Evolutionary conservation across 2,113 vertebrate species (phyloP), one percentile per base, ranked within the genome.

Genomic region (Carettochelys insculpta): DNA sequence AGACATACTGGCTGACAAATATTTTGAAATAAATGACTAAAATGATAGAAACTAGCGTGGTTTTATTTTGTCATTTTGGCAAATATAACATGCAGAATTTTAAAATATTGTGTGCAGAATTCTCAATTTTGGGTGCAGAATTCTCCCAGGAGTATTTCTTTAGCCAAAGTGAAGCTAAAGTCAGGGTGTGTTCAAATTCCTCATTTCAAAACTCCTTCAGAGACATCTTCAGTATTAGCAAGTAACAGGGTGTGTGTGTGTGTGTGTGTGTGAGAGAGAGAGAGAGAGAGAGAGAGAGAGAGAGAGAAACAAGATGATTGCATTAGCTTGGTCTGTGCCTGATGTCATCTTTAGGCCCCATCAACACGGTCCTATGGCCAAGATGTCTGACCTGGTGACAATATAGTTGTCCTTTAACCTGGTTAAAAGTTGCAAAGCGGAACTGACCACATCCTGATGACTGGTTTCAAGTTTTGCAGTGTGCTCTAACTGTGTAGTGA

Each of bases 351-450:
- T 41, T 61, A 31, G 48, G n/a, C 71, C 4, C 29, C 77, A 16
- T 47, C 12, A 24, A 43, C 48, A 11, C 45, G 19, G 24, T 51
- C 11, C n/a, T 41, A 80, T 24, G 79, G 58, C 27, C 34, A 61
- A 56, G 27, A 41, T n/a, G 43, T 56, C 43, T 0, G 0, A 20
- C 9, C 50, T 29, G 25, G 31, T 52, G 86, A 89, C 1, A 1
- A n/a, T 27, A 7, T 1, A 80, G 9, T 29, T 81, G 43, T 47
- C 27, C 3, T 0, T 65, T 53, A 50, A 31, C 29, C 78, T 76
- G 34, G 8, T 54, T 75, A 34, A 73, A 85, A 87, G 50, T 31
- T 76, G 52, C 52, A 82, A 47, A 14, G 3, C 6, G 50, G 48
- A 87, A 75, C 13, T 56, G 84, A 8, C 38, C 58, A 81, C 50